Evolutionary conservation across 2,797 vertebrate species (phyloP).

Genomic region (Chelidonichthys spinosus): DNA sequence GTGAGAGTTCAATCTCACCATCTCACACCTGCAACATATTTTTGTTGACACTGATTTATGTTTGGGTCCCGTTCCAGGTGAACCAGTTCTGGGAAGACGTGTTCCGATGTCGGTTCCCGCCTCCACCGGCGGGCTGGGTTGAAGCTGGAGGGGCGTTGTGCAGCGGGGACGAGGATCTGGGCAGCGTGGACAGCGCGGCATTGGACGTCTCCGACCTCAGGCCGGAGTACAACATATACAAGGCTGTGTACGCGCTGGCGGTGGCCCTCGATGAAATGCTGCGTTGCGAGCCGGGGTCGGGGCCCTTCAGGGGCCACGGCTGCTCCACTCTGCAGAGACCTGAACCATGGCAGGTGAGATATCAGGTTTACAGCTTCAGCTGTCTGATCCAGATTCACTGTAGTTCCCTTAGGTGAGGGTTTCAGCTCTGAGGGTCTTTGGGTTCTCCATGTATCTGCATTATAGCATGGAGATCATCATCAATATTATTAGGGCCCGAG

Average conservation of each 20-base stretch:
- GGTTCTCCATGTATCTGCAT: too few relatives aligned
- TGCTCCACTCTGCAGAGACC: conserved; percentile 66
- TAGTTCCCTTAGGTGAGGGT: too few relatives aligned
- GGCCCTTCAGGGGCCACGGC: conserved; percentile 65
- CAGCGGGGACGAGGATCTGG: conserved; percentile 57
- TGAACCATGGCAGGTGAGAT: conserved; percentile 79
- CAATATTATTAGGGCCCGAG: too few relatives aligned
- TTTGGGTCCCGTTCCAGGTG: conserved; percentile 27
- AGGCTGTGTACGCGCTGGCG: conserved; percentile 78
- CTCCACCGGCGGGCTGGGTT: conserved; percentile 11
- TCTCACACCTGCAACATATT: neutral
- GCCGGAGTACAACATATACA: conserved; percentile 60
- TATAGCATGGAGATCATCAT: too few relatives aligned
- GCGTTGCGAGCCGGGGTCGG: conserved; percentile 63
- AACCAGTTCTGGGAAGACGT: conserved; percentile 64
- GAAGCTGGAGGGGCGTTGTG: conserved; percentile 44
- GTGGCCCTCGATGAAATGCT: conserved; percentile 70
- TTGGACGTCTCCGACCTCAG: conserved; percentile 66
- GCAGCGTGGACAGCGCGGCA: conserved; percentile 37
- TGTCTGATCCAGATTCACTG: neutral
- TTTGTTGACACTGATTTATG: too few relatives aligned
- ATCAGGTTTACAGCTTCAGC: neutral
- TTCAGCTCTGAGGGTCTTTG: too few relatives aligned
- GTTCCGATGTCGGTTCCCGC: conserved; percentile 60
- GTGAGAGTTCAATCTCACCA: conserved; percentile 15